Percentiles rank a stretch among this genome's conserved stretches.
phyloP scores from a whole-genome alignment of 2,888 invertebrate species.

The Erebia palarica region DNA sequence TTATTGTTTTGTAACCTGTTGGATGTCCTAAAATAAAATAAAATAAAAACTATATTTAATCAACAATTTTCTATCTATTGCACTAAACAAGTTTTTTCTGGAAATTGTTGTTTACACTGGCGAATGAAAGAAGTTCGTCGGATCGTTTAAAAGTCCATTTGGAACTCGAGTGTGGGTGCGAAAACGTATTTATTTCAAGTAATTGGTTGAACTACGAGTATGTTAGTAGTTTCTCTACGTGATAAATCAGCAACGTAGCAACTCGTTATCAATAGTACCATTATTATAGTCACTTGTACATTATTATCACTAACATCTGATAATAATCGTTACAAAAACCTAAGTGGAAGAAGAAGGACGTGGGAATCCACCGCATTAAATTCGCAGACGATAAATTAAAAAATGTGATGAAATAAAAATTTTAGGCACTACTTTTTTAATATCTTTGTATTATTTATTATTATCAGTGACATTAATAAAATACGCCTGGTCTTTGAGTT shows the following conservation, averaged over 20 bases:
- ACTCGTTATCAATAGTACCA: no score
- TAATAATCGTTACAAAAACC: no score
- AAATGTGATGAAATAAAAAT: neutral
- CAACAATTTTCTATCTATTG: no score
- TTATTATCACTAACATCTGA: no score
- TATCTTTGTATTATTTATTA: neutral
- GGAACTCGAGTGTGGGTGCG: neutral
- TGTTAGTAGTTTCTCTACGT: neutral
- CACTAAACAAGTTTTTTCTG: neutral
- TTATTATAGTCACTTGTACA: no score
- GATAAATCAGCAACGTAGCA: no score
- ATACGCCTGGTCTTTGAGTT: neutral
- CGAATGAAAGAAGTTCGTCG: slow-evolving; percentile 22
- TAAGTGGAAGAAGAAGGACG: no score
- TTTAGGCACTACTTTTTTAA: neutral
- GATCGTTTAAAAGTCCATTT: slow-evolving; percentile 27
- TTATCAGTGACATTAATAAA: slow-evolving; percentile 11
- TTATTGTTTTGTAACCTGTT: no score
- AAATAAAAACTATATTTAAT: no score
- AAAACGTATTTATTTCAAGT: neutral
- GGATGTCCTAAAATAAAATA: no score
- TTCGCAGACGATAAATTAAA: neutral
- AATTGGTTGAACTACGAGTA: neutral
- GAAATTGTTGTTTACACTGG: slow-evolving; percentile 19
- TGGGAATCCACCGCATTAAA: no score